phyloP scores from a whole-genome alignment of 2,888 invertebrate genomes.

The Bhutanitis thaidina region DNA sequence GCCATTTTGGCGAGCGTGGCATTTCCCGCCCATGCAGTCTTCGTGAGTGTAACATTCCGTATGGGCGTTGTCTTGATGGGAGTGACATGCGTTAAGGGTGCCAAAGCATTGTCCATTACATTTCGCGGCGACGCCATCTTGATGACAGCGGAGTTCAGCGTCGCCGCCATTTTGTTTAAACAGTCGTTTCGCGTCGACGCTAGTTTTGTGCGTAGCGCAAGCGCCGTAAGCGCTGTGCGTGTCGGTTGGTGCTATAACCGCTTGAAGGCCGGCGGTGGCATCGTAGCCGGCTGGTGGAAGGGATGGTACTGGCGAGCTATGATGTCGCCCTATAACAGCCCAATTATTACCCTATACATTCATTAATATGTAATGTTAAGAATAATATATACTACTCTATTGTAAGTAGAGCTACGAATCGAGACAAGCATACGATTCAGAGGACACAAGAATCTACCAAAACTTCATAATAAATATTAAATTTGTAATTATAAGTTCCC shows the following conservation, averaged over 20 bases:
- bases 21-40: neutral
- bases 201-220: constrained; percentile 28
- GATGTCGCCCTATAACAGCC: constrained; percentile 71
- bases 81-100: neutral
- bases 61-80: neutral
- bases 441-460: no score
- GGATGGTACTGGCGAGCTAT: constrained; percentile 72
- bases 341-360: constrained; percentile 69
- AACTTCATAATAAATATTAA: no score
- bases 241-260: constrained; percentile 70
- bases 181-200: constrained; percentile 24
- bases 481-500: no score
- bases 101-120: neutral
- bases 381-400: neutral
- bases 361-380: constrained; percentile 41
- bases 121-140: constrained; percentile 14
- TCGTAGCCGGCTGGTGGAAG: constrained; percentile 64
- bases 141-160: neutral
- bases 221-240: constrained; percentile 29
- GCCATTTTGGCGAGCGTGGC: constrained; percentile 23
- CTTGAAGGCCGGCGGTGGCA: constrained; percentile 61
- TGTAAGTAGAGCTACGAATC: no score
- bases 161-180: constrained; percentile 18
- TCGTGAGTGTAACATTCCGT: neutral
- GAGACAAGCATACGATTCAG: no score